Percentiles rank a stretch among this genome's conserved stretches.
Evolutionary conservation across 2,113 vertebrate species (phyloP).

Genomic region (Maccullochella peelii): DNA sequence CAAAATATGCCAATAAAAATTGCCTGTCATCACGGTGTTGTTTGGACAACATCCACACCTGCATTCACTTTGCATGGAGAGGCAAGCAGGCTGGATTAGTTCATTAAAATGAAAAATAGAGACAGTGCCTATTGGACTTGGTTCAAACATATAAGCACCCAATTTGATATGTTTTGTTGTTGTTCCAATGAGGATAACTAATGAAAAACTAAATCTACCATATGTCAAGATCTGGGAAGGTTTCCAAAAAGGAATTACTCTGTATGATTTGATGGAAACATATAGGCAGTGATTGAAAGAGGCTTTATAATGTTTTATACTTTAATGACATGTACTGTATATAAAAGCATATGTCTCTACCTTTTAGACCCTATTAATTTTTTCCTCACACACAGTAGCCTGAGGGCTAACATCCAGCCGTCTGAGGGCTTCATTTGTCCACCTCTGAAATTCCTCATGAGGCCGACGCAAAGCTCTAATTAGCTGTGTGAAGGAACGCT

Average conservation of each 20-base stretch:
- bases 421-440: constrained; percentile 58
- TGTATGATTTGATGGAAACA: constrained; percentile 21
- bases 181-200: constrained; percentile 35
- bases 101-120: constrained; percentile 44
- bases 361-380: background rate
- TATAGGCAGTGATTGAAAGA: constrained; percentile 9
- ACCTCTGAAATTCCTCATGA: constrained; percentile 60
- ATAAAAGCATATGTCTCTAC: background rate
- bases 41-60: constrained; percentile 35
- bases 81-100: constrained; percentile 13
- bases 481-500: constrained; percentile 54
- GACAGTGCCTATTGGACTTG: constrained; percentile 18
- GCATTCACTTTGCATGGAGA: constrained; percentile 46
- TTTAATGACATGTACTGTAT: background rate
- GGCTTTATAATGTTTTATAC: background rate
- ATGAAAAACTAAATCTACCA: constrained; percentile 20
- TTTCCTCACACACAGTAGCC: constrained; percentile 5
- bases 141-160: constrained; percentile 27
- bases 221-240: constrained; percentile 21
- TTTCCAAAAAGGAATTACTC: constrained; percentile 31
- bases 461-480: constrained; percentile 49
- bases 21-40: constrained; percentile 16
- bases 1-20: constrained; percentile 15
- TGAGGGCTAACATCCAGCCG: constrained; percentile 26
- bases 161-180: constrained; percentile 44